Evolutionary conservation across 1,140 invertebrate species (phyloP).

Genomic region (Caenorhabditis inopinata): DNA sequence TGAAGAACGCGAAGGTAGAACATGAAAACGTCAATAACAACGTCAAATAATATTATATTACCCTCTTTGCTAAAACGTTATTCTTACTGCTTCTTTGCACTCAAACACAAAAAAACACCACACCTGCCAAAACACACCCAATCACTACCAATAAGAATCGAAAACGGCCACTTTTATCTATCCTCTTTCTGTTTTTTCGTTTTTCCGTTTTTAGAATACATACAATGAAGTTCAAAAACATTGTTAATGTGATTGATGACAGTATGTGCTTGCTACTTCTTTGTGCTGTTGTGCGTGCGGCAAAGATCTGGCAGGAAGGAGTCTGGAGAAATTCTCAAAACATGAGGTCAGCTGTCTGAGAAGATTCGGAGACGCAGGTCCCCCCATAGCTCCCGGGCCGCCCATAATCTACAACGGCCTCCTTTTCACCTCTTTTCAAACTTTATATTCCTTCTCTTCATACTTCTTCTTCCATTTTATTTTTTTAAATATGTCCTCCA

Average conservation of each 20-base stretch:
- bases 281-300: slow-evolving; percentile 16
- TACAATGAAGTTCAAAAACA: slow-evolving; percentile 5
- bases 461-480: neutral
- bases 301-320: neutral
- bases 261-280: slow-evolving; percentile 16
- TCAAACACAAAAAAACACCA: neutral
- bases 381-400: slow-evolving; percentile 6
- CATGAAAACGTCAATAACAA: neutral
- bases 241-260: slow-evolving; percentile 3
- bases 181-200: slow-evolving; percentile 1
- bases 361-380: slow-evolving; percentile 10
- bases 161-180: neutral
- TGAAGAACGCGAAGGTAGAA: slow-evolving; percentile 9
- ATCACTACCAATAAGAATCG: slow-evolving; percentile 15
- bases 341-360: slow-evolving; percentile 25
- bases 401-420: neutral
- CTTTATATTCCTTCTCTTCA: too few relatives aligned
- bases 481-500: neutral
- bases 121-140: slow-evolving; percentile 13
- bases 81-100: slow-evolving; percentile 37
- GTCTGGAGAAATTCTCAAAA: neutral
- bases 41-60: neutral
- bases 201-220: slow-evolving; percentile 9
- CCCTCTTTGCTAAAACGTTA: neutral
- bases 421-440: slow-evolving; percentile 13